A percentile compares a stretch with the other conserved stretches of the same genome.
phyloP scores from a whole-genome alignment of 64 coral and sea anemone species.

The Pocillopora damicornis region DNA sequence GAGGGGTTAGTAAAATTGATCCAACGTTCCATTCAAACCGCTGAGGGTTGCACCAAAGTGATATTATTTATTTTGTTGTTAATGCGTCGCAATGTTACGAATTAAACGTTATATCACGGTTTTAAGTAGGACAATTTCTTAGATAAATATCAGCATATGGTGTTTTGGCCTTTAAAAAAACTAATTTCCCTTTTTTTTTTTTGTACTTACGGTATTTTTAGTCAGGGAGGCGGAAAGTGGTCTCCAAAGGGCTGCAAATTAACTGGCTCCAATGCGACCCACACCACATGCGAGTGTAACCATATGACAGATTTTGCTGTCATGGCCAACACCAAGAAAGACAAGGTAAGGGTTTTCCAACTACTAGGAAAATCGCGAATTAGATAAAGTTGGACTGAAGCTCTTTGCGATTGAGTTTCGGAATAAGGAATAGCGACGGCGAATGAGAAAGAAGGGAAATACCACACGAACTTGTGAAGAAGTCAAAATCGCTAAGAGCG shows the following conservation, averaged over 20 bases:
- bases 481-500: too few relatives aligned
- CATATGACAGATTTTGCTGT: conserved; percentile 74
- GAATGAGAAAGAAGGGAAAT: too few relatives aligned
- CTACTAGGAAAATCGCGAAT: neutral
- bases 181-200: neutral
- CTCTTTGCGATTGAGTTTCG: too few relatives aligned
- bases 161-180: neutral
- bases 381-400: neutral
- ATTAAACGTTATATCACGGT: too few relatives aligned
- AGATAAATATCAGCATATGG: neutral
- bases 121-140: too few relatives aligned
- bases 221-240: conserved; percentile 39
- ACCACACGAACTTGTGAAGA: too few relatives aligned
- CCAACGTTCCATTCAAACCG: too few relatives aligned
- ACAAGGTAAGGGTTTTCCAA: conserved; percentile 35
- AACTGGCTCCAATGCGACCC: conserved; percentile 41
- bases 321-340: conserved; percentile 53
- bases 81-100: too few relatives aligned
- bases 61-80: too few relatives aligned
- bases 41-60: too few relatives aligned
- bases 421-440: too few relatives aligned
- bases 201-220: neutral
- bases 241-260: conserved; percentile 56
- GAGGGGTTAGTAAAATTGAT: neutral
- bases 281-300: conserved; percentile 68